Percentiles rank a stretch among this genome's conserved stretches.
Evolutionary conservation across 2,888 invertebrate species (phyloP).

Genomic region (Formica aserva): DNA sequence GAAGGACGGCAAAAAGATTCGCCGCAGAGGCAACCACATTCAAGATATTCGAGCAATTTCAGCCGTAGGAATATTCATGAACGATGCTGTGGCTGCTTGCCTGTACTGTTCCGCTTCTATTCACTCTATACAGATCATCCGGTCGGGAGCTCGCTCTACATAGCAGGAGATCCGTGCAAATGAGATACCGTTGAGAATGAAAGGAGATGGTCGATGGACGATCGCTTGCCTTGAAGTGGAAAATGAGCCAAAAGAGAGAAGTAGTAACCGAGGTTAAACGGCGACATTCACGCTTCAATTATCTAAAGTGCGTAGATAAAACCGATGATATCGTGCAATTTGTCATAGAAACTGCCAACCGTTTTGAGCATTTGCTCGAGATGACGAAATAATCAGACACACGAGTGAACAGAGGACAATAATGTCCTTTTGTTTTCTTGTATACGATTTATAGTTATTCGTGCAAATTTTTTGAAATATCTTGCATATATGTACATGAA

Average conservation of each 20-base stretch:
- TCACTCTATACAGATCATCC: slow-evolving; percentile 76
- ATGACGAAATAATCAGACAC: neutral
- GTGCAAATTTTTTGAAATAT: neutral
- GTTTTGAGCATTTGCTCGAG: slow-evolving; percentile 19
- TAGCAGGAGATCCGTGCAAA: slow-evolving; percentile 83
- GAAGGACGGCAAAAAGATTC: slow-evolving; percentile 24
- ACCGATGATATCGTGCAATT: slow-evolving; percentile 50
- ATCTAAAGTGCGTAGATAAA: slow-evolving; percentile 79
- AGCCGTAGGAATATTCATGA: slow-evolving; percentile 84
- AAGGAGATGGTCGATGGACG: neutral
- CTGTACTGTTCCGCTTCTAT: slow-evolving; percentile 79
- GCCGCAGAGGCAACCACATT: slow-evolving; percentile 71
- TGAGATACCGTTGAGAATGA: slow-evolving; percentile 66
- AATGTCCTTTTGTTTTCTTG: neutral
- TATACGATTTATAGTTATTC: neutral
- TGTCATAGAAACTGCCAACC: slow-evolving; percentile 26
- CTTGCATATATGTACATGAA: neutral
- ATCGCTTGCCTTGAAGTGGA: slow-evolving; percentile 6
- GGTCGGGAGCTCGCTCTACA: slow-evolving; percentile 79
- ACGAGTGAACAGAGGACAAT: neutral
- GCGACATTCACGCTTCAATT: slow-evolving; percentile 82
- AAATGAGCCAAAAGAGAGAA: slow-evolving; percentile 52
- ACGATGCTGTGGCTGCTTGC: slow-evolving; percentile 70
- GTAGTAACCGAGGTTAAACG: slow-evolving; percentile 66
- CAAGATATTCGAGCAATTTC: slow-evolving; percentile 83